Base-by-base conservation (phyloP, 2,797 vertebrate species). In the Phoeniculus purpureus region DNA sequence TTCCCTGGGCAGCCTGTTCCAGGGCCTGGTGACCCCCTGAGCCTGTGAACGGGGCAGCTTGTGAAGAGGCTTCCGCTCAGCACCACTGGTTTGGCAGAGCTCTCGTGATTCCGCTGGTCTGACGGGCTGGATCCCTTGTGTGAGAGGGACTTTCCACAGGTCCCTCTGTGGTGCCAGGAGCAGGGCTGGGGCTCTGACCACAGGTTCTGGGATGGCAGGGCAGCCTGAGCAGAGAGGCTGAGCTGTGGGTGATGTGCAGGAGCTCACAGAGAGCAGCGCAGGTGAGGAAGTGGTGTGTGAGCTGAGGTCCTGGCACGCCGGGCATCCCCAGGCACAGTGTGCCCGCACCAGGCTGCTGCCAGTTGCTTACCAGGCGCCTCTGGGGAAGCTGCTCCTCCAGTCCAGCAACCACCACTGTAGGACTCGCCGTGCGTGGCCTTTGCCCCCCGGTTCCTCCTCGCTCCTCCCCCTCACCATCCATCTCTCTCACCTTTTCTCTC, bases 351-450 rank as follows among this genome's bases (percentile, higher is more conserved):
- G 20, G 15, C 40, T 81, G 59, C 71, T 51, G 45, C 40, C 3
- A 2, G 12, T 34, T 9, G 27, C 68, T 60, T 56, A 7, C 1
- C 0, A 0, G 65, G 10, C 76, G 47, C 32, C 17, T 1, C 12
- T 11, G 34, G 22, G 23, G 7, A 3, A 3, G 29, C 34, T 19
- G 7, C 27, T 70, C 61, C 61, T 79, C 40, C 75, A 31, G 48
- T 56, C 73, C 3, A 15, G 13, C 4, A 21, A 7, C 29, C 26
- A 13, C 21, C 0, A 0, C 62, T n/a, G 56, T 52, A 64, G 73
- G 67, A 34, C 51, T 8, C 0, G 0, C 40, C 0, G 0, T 3
- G 25, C 15, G n/a, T 74, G 55, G 25, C 48, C 40, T 45, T 31
- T 1, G 1, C 58, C 25, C 87, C 52, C 17, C 1, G 1, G 10